phyloP scores from a whole-genome alignment of 2,888 invertebrate genomes.

The Acleris literana region DNA sequence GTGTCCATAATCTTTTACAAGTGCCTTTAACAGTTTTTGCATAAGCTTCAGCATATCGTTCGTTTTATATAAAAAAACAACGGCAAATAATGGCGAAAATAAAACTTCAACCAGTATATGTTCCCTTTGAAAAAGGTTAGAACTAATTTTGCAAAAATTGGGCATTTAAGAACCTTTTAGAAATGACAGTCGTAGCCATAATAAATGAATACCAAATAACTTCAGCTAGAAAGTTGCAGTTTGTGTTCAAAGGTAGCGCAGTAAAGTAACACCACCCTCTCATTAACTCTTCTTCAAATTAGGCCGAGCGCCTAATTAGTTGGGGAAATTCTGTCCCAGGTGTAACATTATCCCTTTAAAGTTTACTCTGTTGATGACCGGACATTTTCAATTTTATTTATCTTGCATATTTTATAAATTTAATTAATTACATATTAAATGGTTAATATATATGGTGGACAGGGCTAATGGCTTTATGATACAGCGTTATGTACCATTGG shows the following conservation, averaged over 20 bases:
- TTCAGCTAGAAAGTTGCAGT: neutral
- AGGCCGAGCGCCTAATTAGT: slow-evolving; percentile 31
- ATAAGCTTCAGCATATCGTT: too few relatives aligned
- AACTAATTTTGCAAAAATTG: too few relatives aligned
- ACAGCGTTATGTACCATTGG: neutral
- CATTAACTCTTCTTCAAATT: slow-evolving; percentile 27
- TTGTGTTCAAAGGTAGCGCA: neutral
- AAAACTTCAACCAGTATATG: too few relatives aligned
- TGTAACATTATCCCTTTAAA: slow-evolving; percentile 32
- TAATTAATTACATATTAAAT: too few relatives aligned
- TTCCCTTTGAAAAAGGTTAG: too few relatives aligned
- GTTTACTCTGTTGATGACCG: slow-evolving; percentile 25
- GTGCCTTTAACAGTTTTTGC: too few relatives aligned
- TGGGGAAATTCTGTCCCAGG: slow-evolving; percentile 33
- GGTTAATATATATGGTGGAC: too few relatives aligned
- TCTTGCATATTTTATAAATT: slow-evolving; percentile 23
- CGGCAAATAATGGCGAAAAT: too few relatives aligned
- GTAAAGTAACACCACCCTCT: slow-evolving; percentile 11
- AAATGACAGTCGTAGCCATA: too few relatives aligned
- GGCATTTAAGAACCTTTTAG: too few relatives aligned
- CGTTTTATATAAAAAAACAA: too few relatives aligned
- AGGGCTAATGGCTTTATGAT: neutral
- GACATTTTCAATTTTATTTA: slow-evolving; percentile 32
- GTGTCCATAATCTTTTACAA: too few relatives aligned
- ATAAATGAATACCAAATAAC: neutral